Evolutionary conservation across 2,113 vertebrate species (phyloP), one percentile per base, ranked within the genome.

Genomic region (Ictalurus punctatus): DNA sequence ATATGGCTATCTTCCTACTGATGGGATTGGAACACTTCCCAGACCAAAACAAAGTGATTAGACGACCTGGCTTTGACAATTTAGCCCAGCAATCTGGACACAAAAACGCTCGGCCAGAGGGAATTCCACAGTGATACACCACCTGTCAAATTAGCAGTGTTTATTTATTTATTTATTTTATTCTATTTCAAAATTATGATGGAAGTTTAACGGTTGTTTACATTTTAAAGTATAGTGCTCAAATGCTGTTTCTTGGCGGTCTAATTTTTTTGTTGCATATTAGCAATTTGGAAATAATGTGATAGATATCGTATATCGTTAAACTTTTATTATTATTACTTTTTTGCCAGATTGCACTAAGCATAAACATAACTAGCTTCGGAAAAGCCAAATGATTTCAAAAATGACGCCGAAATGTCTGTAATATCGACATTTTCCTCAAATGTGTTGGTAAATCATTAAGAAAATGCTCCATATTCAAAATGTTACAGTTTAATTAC

Each of bases 1-100:
- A 86, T 76, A 86, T 25, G 54, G 30, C 54, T 8, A 19, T 74
- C 23, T 85, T 69, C 21, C 65, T 71, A 54, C 63, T 86, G 69
- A 61, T 86, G 52, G 30, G 69, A 27, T 76, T 86, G 71, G n/a
- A 86, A 86, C 56, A 40, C 52, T 37, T 86, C 69, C 67, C 84
- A 74, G 84, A 56, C 27, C 30, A 34, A 86, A 86, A 86, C 84
- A 86, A 86, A 74, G 81, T 76, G 71, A 59, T 86, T 59, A 76
- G 54, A 76, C 1, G 67, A 86, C 69, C 54, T 74, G 34, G 81
- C 19, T 83, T 63, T 63, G 34, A 83, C 81, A 58, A 40, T 73
- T 86, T 59, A 86, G 34, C 37, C 76, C 58, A 40, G 59, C 81
- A 83, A 63, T 63, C 81, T 83, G 58, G 81, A 63, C 2, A 1